A percentile compares a stretch with the other conserved stretches of the same genome.
Conservation (phyloP, 2,797 vertebrate species). For the Esox lucius region DNA sequence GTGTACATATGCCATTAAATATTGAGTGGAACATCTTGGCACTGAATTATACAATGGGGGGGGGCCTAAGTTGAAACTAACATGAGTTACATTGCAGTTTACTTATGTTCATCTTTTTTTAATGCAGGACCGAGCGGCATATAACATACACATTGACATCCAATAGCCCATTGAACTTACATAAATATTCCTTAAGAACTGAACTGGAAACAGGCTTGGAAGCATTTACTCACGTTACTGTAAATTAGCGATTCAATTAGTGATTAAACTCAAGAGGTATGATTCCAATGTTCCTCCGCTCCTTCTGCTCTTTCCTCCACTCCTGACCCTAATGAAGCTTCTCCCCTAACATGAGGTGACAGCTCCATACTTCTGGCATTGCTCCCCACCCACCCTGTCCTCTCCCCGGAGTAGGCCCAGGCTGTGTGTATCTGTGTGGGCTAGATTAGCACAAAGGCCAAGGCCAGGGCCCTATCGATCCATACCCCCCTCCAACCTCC, state of each 20-base stretch:
- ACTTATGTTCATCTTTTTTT: neutral
- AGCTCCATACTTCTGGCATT: constrained; percentile 26
- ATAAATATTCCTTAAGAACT: neutral
- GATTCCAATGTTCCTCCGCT: neutral
- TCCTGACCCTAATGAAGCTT: constrained; percentile 21
- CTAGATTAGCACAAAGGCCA: constrained; percentile 3
- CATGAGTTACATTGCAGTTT: neutral
- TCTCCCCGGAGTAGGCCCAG: neutral
- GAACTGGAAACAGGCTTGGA: neutral
- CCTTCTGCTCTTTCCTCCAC: neutral
- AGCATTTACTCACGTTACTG: neutral
- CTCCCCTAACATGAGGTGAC: constrained; percentile 26
- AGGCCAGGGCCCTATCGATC: neutral
- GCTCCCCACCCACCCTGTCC: constrained; percentile 3
- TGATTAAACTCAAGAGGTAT: neutral
- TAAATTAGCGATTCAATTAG: neutral
- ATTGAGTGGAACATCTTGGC: constrained; percentile 2
- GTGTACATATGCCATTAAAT: neutral
- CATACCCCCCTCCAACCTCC: neutral
- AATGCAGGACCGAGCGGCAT: neutral
- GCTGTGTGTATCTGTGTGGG: constrained; percentile 10
- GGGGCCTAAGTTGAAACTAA: neutral
- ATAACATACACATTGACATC: neutral
- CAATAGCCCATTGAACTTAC: neutral
- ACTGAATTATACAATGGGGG: constrained; percentile 17